Percentiles rank a stretch among this genome's conserved stretches.
Evolutionary conservation across 2,888 invertebrate genomes (phyloP).

Genomic region (Biston stratarius): DNA sequence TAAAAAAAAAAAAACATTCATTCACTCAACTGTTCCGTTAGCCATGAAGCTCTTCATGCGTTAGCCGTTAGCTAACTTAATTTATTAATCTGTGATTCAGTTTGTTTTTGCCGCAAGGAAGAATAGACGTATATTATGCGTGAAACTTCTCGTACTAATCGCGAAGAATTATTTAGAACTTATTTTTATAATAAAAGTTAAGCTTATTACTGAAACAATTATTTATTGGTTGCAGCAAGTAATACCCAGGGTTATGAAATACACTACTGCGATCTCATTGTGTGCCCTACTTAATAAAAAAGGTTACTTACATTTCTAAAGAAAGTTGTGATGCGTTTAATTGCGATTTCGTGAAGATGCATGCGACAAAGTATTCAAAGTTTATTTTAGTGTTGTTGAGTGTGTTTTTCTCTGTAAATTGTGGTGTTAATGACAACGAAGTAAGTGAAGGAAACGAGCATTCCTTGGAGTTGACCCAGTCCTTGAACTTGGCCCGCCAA

Average conservation of each 20-base stretch:
- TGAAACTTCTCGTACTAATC: neutral
- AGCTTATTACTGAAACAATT: constrained; percentile 42
- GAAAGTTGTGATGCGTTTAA: constrained; percentile 62
- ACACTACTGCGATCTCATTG: constrained; percentile 19
- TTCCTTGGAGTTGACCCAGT: constrained; percentile 87
- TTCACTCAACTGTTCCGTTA: too few relatives aligned
- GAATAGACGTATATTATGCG: too few relatives aligned
- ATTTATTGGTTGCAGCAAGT: neutral
- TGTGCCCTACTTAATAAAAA: constrained; percentile 70
- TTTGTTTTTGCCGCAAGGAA: too few relatives aligned
- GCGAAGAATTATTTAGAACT: neutral
- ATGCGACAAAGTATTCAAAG: constrained; percentile 53
- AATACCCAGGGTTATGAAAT: neutral
- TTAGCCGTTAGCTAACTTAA: too few relatives aligned
- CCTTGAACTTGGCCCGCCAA: constrained; percentile 88
- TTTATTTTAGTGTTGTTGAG: constrained; percentile 63
- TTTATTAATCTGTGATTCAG: too few relatives aligned
- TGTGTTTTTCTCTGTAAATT: constrained; percentile 63
- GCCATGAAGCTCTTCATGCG: too few relatives aligned
- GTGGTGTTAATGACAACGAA: constrained; percentile 63
- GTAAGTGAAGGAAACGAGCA: constrained; percentile 65
- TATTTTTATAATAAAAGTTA: constrained; percentile 21
- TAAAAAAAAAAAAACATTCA: too few relatives aligned
- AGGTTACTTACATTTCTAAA: constrained; percentile 60
- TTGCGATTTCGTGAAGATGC: constrained; percentile 69